These are phyloP conservation scores for Amia ocellicauda DNA, from an alignment of 2,113 vertebrate species.

Conservation along the genomic window DNA sequence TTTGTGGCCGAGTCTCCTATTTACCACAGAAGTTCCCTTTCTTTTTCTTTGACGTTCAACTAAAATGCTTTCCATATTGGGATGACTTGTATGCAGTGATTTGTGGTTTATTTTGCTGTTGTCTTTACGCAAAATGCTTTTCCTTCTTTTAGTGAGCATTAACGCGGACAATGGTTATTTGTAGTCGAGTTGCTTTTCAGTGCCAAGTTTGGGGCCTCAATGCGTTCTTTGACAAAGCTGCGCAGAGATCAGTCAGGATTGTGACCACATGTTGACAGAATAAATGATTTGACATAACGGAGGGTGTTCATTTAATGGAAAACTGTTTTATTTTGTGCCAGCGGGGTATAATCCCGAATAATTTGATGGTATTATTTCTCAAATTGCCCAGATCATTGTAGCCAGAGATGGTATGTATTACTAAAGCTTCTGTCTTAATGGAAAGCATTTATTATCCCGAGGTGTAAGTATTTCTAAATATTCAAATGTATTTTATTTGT, in stretches of 20 bases:
- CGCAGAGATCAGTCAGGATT: constrained; percentile 69
- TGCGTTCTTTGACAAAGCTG: constrained; percentile 63
- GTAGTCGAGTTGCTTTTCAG: constrained; percentile 53
- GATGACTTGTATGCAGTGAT: too few species aligned
- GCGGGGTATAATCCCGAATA: constrained; percentile 78
- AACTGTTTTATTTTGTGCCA: constrained; percentile 82
- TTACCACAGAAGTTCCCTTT: not conserved
- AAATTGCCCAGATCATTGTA: constrained; percentile 85
- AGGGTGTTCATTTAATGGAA: constrained; percentile 78
- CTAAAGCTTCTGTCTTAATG: constrained; percentile 71
- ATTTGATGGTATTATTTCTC: constrained; percentile 83
- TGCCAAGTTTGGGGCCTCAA: constrained; percentile 61
- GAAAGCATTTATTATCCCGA: constrained; percentile 18
- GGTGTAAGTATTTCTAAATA: too few species aligned
- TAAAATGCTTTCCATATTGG: not conserved
- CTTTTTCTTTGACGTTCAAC: not conserved
- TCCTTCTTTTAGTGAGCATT: too few species aligned
- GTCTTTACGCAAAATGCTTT: too few species aligned
- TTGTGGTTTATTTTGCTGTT: too few species aligned
- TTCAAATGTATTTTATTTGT: too few species aligned
- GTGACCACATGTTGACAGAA: constrained; percentile 78
- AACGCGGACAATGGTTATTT: constrained; percentile 18
- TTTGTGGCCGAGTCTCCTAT: not conserved
- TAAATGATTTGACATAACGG: constrained; percentile 76
- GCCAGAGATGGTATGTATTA: constrained; percentile 82